Base-by-base conservation (phyloP, 1,140 invertebrate genomes). In the Caenorhabditis briggsae region DNA sequence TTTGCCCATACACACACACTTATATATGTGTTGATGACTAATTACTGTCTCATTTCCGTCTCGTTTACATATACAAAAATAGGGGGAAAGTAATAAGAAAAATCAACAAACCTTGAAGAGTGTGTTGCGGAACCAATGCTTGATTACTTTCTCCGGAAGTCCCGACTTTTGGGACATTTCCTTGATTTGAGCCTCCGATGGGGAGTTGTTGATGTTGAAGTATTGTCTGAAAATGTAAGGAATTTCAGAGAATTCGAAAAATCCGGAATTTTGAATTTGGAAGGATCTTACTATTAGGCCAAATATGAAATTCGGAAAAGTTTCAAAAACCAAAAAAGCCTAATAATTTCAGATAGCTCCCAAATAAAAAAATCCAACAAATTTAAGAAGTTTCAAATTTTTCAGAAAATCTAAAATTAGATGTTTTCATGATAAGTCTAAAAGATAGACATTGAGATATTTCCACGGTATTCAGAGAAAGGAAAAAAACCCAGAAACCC, bases 141-240 rank as follows among this genome's bases (percentile, higher is more conserved):
- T 92, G 88, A 91, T 91, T 9, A 91, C 90, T 94, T 99, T 99
- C 61, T 97, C 96, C 9, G 97, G 97, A 23, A 99, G 94, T 89
- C 97, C 97, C 86, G 97, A 97, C 92, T 98, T 97, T 65, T 95
- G 95, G 5, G 96, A 96, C 97, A 98, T 98, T 91, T 97, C 96
- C 90, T 96, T 95, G 86, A 99, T 98, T 92, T 98, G 97, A 97
- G 98, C 97, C 93, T 99, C 98, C 94, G 99, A 99, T 8, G 98
- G 98, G 93, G 99, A 99, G n/a, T 98, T 98, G 93, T 99, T 99
- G 91, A 98, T 98, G 93, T 99, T 97, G 93, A 99, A 99, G 93
- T 99, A 99, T 92, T 99, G 97, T 93, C 86, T 86, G 23, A n/a
- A 84, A 25, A 8, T 9, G n/a, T 18, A 18, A 53, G 46, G 33